Conservation (phyloP, 64 coral and sea anemone species). For the Montipora foliosa region DNA sequence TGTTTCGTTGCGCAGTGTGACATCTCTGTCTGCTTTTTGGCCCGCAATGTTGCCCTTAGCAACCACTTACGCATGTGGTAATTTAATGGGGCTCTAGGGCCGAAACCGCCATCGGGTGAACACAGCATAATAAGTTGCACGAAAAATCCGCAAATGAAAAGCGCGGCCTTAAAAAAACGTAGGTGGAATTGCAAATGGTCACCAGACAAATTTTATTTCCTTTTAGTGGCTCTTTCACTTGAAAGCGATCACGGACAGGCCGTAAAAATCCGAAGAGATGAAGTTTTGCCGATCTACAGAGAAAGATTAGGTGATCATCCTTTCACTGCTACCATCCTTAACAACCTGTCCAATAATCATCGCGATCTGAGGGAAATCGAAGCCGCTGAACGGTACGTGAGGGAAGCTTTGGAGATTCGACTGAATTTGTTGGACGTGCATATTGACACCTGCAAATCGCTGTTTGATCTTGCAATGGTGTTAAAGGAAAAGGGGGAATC, state of each 20-base stretch:
- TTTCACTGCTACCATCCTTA: slow-evolving; percentile 64
- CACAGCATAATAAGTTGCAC: too few species aligned
- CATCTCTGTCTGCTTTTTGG: too few species aligned
- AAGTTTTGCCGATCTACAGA: slow-evolving; percentile 51
- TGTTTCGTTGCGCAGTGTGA: too few species aligned
- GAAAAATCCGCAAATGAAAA: too few species aligned
- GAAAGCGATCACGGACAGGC: slow-evolving; percentile 6
- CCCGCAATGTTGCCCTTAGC: too few species aligned
- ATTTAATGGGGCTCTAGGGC: too few species aligned
- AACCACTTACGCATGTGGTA: too few species aligned
- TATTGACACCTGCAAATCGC: slow-evolving; percentile 36
- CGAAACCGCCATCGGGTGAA: too few species aligned
- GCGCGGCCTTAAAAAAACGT: too few species aligned
- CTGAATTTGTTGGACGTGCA: slow-evolving; percentile 36
- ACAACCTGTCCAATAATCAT: slow-evolving; percentile 47
- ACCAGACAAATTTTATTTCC: too few species aligned
- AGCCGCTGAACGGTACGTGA: background rate
- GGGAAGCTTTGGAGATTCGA: slow-evolving; percentile 39
- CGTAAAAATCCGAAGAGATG: slow-evolving; percentile 4
- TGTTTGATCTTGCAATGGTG: slow-evolving; percentile 46
- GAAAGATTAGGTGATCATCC: slow-evolving; percentile 57
- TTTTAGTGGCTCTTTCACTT: too few species aligned
- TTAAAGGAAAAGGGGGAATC: background rate
- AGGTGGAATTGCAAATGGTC: too few species aligned
- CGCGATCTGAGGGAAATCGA: slow-evolving; percentile 36